Evolutionary conservation across 2,888 invertebrate species (phyloP).

Genomic region (Macroteleia sp.): DNA sequence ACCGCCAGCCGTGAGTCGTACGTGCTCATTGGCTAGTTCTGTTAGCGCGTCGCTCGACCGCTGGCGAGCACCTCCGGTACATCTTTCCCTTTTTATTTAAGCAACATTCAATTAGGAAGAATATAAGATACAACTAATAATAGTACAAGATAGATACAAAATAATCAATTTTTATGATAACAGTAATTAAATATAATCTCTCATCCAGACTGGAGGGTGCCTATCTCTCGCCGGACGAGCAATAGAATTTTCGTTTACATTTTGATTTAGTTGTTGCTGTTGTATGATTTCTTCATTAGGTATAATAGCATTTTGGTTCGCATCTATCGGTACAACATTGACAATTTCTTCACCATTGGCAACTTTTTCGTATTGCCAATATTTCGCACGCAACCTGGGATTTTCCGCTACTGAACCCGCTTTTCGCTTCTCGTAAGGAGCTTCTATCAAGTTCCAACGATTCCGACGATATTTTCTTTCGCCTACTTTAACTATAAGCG

Average conservation of each 20-base stretch:
- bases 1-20: too few species aligned
- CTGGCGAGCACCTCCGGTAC: not conserved
- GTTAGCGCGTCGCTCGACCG: not conserved
- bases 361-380: not conserved
- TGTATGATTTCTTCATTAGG: not conserved
- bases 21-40: not conserved
- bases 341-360: not conserved
- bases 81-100: not conserved
- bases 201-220: constrained; percentile 22
- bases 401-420: not conserved
- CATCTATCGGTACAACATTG: constrained; percentile 3
- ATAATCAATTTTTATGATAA: too few species aligned
- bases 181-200: constrained; percentile 11
- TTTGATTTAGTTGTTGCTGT: constrained; percentile 15
- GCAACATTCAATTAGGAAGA: too few species aligned
- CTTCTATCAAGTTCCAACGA: constrained; percentile 31
- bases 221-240: constrained; percentile 17
- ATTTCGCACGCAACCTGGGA: not conserved
- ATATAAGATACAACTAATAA: too few species aligned
- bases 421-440: constrained; percentile 12
- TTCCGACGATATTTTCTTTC: constrained; percentile 16
- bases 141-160: too few species aligned
- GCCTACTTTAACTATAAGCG: constrained; percentile 11
- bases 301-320: not conserved
- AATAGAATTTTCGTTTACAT: constrained; percentile 9